A percentile compares a stretch with the other conserved stretches of the same genome.
Evolutionary conservation across 2,113 vertebrate species (phyloP).

Genomic region (Pygoscelis adeliae): DNA sequence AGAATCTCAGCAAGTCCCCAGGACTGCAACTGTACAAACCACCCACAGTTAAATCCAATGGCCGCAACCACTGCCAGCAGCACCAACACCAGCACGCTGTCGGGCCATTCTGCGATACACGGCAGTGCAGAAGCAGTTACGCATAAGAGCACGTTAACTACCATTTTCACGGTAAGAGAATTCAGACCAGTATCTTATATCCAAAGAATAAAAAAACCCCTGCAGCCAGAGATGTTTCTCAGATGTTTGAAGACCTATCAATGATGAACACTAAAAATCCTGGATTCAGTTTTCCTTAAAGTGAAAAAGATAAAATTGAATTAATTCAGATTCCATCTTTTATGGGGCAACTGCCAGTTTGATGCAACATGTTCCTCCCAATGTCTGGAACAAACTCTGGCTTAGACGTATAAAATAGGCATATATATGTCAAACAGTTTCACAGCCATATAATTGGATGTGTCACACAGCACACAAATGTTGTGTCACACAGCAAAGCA

Average conservation of each 20-base stretch:
- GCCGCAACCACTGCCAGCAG: neutral
- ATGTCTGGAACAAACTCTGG: neutral
- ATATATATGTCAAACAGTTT: neutral
- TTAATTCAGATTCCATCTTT: neutral
- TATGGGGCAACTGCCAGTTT: neutral
- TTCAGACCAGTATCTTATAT: neutral
- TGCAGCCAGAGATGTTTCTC: neutral
- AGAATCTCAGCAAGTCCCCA: neutral
- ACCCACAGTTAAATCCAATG: rapidly evolving
- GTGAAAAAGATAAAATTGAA: neutral
- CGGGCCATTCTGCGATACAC: rapidly evolving
- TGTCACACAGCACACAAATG: too few relatives aligned
- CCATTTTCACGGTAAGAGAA: too few relatives aligned
- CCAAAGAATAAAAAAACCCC: neutral
- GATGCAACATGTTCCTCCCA: neutral
- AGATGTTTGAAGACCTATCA: neutral
- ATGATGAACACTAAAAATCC: neutral
- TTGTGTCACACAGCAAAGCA: neutral
- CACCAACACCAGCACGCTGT: too few relatives aligned
- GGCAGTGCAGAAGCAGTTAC: rapidly evolving
- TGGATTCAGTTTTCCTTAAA: neutral
- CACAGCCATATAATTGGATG: neutral
- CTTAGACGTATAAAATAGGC: neutral
- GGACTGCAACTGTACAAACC: neutral
- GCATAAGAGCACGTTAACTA: rapidly evolving